Base-by-base conservation (phyloP, 1,140 invertebrate species). In the Kradibia gibbosae region DNA sequence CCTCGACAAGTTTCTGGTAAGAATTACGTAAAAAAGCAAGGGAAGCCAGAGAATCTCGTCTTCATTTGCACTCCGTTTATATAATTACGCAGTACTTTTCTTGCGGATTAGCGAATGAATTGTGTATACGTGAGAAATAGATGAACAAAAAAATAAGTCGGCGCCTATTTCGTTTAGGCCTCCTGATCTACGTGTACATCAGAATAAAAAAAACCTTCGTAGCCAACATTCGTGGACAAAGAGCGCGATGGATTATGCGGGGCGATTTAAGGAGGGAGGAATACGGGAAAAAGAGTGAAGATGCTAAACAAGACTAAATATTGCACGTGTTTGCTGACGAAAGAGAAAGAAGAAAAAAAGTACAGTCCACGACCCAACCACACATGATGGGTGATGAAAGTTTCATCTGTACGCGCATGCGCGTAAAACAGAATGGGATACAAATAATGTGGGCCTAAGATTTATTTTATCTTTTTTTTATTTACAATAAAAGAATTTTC, bases 271-370 rank as follows among this genome's bases (percentile, higher is more conserved):
- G 13, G 48, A 53, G 36, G 17, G 5, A n/a, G 39, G 15, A 11
- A 10, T 1, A 1, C 11, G 25, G 25, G 22, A n/a, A 48, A 42
- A 13, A 17, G 17, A 53, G 36, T 48, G 73, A 57, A 31, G 73
- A 20, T 31, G 28, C 39, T 75, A 60, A 60, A 75, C 50, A 75
- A 55, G 53, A 55, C 48, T 31, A 50, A 20, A 72, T 39, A 72
- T 72, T 36, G 50, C 50, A 39, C 34, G 17, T n/a, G 53, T 36
- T 75, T 39, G 31, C 28, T 31, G 50, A 72, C 31, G 70, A 50
- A 48, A 25, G 55, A 60, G 25, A 34, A 57, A 13, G 25, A 72
- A 50, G 13, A 39, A 45, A 55, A 55, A 55, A 2, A 53, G 13
- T n/a, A n/a, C 71, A 53, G 71, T 15, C 34, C 62, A 39, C 36